These are phyloP conservation scores for Rotaria socialis DNA, from an alignment of 2,888 invertebrate species.

Conservation along the genomic window DNA sequence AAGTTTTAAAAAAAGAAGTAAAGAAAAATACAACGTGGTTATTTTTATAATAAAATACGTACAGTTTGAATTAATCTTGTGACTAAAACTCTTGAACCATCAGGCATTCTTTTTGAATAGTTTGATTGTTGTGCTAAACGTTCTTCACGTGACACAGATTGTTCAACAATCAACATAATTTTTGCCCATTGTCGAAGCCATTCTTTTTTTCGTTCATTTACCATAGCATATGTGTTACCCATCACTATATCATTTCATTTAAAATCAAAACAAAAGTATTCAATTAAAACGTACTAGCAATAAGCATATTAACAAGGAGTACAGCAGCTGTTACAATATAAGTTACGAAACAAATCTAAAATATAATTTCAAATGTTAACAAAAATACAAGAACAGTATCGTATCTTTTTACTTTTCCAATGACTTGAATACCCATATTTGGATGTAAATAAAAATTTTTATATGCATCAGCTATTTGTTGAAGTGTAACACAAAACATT, in stretches of 20 bases:
- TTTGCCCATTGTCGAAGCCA: slow-evolving; percentile 97
- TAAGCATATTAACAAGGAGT: slow-evolving; percentile 20
- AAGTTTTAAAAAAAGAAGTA: too few relatives aligned
- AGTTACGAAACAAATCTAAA: background rate
- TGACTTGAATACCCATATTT: background rate
- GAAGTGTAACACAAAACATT: slow-evolving; percentile 29
- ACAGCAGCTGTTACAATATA: slow-evolving; percentile 5
- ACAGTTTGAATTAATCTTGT: background rate
- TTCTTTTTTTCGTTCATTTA: slow-evolving; percentile 84
- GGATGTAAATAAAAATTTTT: slow-evolving; percentile 20
- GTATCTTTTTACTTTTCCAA: background rate
- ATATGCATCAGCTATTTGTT: slow-evolving; percentile 22
- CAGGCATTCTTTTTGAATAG: slow-evolving; percentile 78
- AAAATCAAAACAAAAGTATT: too few relatives aligned
- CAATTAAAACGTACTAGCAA: background rate
- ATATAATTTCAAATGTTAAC: background rate
- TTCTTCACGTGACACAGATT: slow-evolving; percentile 84
- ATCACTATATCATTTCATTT: background rate
- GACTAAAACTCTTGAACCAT: slow-evolving; percentile 64
- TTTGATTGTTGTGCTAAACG: slow-evolving; percentile 77
- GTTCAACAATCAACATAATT: slow-evolving; percentile 89
- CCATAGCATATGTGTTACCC: slow-evolving; percentile 73
- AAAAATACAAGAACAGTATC: too few relatives aligned
- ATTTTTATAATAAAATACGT: background rate
- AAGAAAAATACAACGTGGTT: too few relatives aligned